A percentile compares a stretch with the other conserved stretches of the same genome.
Evolutionary conservation across 2,113 vertebrate genomes (phyloP).

Genomic region (Pao palembangensis): DNA sequence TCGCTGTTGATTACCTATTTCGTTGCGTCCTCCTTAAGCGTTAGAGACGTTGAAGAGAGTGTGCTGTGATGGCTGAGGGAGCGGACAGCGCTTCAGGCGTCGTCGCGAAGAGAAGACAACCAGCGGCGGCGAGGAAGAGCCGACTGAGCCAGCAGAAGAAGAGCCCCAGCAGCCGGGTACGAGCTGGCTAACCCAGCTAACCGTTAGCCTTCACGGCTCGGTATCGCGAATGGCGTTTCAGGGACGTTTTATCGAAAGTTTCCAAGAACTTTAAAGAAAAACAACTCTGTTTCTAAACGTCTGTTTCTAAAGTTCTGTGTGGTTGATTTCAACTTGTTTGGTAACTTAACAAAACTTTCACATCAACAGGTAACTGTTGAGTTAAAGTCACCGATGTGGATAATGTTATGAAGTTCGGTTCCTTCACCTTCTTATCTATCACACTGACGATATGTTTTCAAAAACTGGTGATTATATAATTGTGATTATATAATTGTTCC

Average conservation of each 20-base stretch:
- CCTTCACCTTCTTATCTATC: too few species aligned
- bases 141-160: constrained; percentile 27
- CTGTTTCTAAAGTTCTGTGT: too few species aligned
- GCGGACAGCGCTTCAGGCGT: constrained; percentile 13
- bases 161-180: constrained; percentile 47
- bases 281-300: too few species aligned
- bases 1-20: background rate
- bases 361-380: too few species aligned
- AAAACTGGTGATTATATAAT: too few species aligned
- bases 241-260: background rate
- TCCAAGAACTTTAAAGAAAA: too few species aligned
- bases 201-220: constrained; percentile 4
- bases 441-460: too few species aligned
- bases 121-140: constrained; percentile 48
- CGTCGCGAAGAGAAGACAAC: constrained; percentile 28
- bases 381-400: too few species aligned
- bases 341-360: too few species aligned
- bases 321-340: too few species aligned
- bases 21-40: background rate
- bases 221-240: background rate
- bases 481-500: too few species aligned
- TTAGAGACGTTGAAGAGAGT: background rate
- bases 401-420: too few species aligned
- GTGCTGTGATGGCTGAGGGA: constrained; percentile 43
- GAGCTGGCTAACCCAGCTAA: background rate